These are phyloP conservation scores for Lagopus leucura DNA, from an alignment of 2,113 vertebrate species.

Conservation along the genomic window DNA sequence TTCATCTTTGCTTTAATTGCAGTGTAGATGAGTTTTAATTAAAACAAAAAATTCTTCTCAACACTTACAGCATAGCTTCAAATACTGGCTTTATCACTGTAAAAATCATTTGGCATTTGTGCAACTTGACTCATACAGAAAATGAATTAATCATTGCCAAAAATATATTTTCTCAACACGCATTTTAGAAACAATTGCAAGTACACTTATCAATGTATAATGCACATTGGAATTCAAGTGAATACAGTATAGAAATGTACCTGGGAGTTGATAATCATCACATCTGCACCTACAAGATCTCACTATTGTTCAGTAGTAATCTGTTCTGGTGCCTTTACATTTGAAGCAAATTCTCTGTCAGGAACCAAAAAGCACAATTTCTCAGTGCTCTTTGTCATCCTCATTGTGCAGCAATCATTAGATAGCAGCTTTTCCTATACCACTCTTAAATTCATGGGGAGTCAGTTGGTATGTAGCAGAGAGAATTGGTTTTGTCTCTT, in stretches of 20 bases:
- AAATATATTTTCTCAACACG: neutral
- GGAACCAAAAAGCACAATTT: neutral
- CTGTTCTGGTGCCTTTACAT: neutral
- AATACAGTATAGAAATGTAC: neutral
- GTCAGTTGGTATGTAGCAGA: neutral
- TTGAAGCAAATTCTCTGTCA: neutral
- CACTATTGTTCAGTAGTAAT: neutral
- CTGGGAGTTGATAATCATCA: neutral
- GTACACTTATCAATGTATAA: neutral
- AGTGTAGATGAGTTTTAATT: conserved; percentile 47
- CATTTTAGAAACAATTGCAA: neutral
- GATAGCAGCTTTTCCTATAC: neutral
- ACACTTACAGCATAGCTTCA: conserved; percentile 18
- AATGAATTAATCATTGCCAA: conserved; percentile 34
- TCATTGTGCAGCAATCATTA: neutral
- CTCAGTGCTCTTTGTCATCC: neutral
- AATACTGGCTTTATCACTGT: conserved; percentile 41
- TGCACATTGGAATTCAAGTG: neutral
- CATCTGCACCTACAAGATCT: neutral
- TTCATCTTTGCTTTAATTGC: conserved; percentile 62
- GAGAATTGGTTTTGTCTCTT: neutral
- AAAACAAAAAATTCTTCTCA: conserved; percentile 13
- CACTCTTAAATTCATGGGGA: neutral
- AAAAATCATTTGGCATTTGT: conserved; percentile 45
- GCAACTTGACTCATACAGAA: conserved; percentile 16